Conservation (phyloP, 2,113 vertebrate species). For the Onychostruthus taczanowskii region DNA sequence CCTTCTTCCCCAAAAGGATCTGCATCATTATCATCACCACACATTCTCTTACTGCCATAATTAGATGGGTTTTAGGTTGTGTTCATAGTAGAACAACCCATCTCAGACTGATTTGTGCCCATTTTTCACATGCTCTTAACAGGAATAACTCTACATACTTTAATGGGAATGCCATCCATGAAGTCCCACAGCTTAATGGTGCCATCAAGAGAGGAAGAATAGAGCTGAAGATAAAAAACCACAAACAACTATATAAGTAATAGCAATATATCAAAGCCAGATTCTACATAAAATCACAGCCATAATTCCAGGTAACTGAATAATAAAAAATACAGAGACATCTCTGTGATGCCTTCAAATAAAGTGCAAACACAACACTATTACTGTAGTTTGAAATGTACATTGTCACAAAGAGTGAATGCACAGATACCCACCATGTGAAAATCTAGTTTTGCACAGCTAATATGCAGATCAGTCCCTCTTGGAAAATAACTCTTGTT, state of each 20-base stretch:
- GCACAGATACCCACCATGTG: rapidly evolving
- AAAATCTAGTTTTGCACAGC: neutral
- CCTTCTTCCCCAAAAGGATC: neutral
- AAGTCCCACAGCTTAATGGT: slow-evolving; percentile 94
- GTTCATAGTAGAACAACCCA: neutral
- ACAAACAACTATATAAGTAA: neutral
- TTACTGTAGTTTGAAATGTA: neutral
- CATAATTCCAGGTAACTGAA: rapidly evolving
- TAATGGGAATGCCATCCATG: slow-evolving; percentile 91
- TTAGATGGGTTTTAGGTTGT: neutral
- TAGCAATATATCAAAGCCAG: neutral
- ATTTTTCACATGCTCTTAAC: neutral
- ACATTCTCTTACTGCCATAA: neutral
- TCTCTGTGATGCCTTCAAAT: neutral
- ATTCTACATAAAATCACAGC: neutral
- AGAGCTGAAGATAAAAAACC: slow-evolving; percentile 72
- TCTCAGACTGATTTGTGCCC: neutral
- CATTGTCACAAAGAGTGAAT: rapidly evolving
- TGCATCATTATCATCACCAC: neutral
- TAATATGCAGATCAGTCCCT: neutral
- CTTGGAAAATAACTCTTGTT: neutral
- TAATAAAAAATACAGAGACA: neutral
- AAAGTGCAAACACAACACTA: neutral
- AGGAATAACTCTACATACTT: slow-evolving; percentile 74
- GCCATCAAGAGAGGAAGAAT: slow-evolving; percentile 90